Percentiles rank a stretch among this genome's conserved stretches.
Conservation (phyloP, 2,888 invertebrate genomes). For the Zaprionus obscuricornis region DNA sequence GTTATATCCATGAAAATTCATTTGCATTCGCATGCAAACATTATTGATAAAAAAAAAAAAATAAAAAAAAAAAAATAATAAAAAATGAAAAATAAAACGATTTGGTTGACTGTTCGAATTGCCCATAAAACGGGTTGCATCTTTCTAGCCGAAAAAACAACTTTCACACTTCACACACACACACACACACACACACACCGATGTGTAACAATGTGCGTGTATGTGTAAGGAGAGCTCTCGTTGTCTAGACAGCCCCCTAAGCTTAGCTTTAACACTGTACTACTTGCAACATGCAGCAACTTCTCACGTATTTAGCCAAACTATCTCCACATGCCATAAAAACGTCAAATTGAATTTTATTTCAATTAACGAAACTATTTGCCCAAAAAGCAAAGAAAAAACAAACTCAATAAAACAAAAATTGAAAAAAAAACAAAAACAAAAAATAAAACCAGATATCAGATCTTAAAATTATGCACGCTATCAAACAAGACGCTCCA, state of each 20-base stretch:
- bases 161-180: constrained; percentile 60
- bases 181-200: constrained; percentile 16
- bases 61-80: too few species aligned
- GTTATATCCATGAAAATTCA: constrained; percentile 21
- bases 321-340: constrained; percentile 72
- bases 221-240: constrained; percentile 30
- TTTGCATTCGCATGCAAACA: constrained; percentile 27
- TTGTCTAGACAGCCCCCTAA: constrained; percentile 24
- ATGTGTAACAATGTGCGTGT: too few species aligned
- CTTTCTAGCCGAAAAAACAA: constrained; percentile 57
- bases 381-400: constrained; percentile 31
- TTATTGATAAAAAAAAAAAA: constrained; percentile 24
- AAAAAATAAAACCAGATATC: constrained; percentile 47
- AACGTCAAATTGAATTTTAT: constrained; percentile 76
- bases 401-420: too few species aligned
- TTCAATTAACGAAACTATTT: constrained; percentile 77
- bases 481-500: constrained; percentile 36
- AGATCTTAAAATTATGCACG: constrained; percentile 55
- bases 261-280: constrained; percentile 24
- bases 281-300: constrained; percentile 32
- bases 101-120: constrained; percentile 35
- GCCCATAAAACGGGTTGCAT: constrained; percentile 55
- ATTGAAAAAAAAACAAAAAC: background rate
- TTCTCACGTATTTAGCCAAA: constrained; percentile 71
- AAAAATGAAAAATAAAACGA: too few species aligned